Conservation (phyloP, 2,888 invertebrate genomes). For the Sericinus montela region DNA sequence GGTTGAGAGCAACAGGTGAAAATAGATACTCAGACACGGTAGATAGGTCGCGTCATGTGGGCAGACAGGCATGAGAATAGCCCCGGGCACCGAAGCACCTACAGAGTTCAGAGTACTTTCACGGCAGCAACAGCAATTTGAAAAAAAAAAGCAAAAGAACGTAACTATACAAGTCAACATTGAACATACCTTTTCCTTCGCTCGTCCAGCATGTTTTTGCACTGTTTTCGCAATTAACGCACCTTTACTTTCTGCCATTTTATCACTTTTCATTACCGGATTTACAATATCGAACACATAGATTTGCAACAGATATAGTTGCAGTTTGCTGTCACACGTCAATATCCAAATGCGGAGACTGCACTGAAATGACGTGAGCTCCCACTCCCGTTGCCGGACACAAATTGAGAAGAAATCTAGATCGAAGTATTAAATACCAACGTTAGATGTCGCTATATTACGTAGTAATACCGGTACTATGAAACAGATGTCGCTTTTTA, state of each 20-base stretch:
- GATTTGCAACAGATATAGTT: slow-evolving; percentile 64
- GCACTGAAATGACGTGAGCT: slow-evolving; percentile 34
- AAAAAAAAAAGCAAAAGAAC: slow-evolving; percentile 43
- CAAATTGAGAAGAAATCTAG: slow-evolving; percentile 15
- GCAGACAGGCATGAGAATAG: slow-evolving; percentile 31
- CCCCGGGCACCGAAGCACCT: slow-evolving; percentile 31
- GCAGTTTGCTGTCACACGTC: slow-evolving; percentile 72
- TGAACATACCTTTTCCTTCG: slow-evolving; percentile 95
- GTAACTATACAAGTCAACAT: slow-evolving; percentile 43
- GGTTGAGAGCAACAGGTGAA: slow-evolving; percentile 63
- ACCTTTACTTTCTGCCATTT: slow-evolving; percentile 96
- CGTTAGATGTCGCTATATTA: slow-evolving; percentile 22
- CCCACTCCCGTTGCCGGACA: slow-evolving; percentile 37
- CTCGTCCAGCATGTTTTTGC: slow-evolving; percentile 97
- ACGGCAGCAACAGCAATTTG: slow-evolving; percentile 44
- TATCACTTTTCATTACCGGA: slow-evolving; percentile 78
- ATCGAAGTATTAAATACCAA: slow-evolving; percentile 7
- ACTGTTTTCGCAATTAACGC: slow-evolving; percentile 95
- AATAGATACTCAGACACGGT: slow-evolving; percentile 27
- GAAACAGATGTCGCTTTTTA: slow-evolving; percentile 10
- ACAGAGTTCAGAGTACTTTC: slow-evolving; percentile 59
- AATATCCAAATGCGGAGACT: slow-evolving; percentile 63
- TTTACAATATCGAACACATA: slow-evolving; percentile 66
- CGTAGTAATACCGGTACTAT: not conserved
- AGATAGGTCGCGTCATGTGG: slow-evolving; percentile 32